phyloP scores from a whole-genome alignment of 2,888 invertebrate genomes.

The Beris chalybata region DNA sequence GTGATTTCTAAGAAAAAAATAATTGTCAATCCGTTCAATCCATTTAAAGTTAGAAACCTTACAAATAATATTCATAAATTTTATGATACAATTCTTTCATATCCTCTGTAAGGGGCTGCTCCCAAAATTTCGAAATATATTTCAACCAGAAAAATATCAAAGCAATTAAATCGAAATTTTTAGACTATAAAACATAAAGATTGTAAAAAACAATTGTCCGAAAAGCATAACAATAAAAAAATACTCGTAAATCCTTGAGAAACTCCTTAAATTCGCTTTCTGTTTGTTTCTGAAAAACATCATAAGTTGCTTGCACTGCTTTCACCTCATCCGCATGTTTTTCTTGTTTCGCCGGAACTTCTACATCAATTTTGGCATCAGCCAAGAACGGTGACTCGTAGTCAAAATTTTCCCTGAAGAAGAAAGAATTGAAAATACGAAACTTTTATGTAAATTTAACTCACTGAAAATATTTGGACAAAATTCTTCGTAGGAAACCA shows the following conservation, averaged over 20 bases:
- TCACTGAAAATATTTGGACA: constrained; percentile 46
- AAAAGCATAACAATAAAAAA: neutral
- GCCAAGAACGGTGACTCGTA: constrained; percentile 44
- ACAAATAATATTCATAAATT: constrained; percentile 45
- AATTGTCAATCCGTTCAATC: constrained; percentile 2
- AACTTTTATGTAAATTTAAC: constrained; percentile 21
- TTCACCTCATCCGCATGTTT: constrained; percentile 16
- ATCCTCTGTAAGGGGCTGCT: constrained; percentile 42
- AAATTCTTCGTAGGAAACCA: constrained; percentile 46
- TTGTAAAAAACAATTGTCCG: constrained; percentile 11
- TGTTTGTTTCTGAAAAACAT: constrained; percentile 43
- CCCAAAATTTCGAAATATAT: constrained; percentile 45
- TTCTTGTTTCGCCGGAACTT: constrained; percentile 22
- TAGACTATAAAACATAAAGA: constrained; percentile 26
- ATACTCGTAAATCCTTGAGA: constrained; percentile 40
- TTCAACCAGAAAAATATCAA: constrained; percentile 47
- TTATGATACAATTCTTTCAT: constrained; percentile 43
- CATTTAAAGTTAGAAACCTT: constrained; percentile 33
- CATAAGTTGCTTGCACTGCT: constrained; percentile 36
- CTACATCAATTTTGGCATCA: constrained; percentile 33
- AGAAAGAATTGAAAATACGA: neutral
- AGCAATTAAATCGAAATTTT: constrained; percentile 44
- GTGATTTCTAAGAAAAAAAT: constrained; percentile 41
- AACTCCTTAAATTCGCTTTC: constrained; percentile 43
- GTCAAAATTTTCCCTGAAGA: constrained; percentile 42